A percentile compares a stretch with the other conserved stretches of the same genome.
These are phyloP conservation scores for Standfussiana lucernea DNA, from an alignment of 2,888 invertebrate genomes.

Conservation along the genomic window DNA sequence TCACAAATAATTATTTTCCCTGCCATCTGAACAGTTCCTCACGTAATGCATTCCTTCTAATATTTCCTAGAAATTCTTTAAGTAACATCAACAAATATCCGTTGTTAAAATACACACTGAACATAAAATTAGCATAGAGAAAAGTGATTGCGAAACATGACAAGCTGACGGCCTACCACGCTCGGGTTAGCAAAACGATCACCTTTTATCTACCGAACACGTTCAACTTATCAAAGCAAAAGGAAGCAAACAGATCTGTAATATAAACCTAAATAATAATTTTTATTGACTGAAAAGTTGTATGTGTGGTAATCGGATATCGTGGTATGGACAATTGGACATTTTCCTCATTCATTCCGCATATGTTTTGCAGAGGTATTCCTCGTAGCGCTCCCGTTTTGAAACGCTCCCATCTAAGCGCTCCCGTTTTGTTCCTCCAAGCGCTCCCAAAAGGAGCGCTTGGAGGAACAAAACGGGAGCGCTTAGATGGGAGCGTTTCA, in stretches of 20 bases:
- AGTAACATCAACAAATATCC: conserved; percentile 2
- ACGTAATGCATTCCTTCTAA: not conserved
- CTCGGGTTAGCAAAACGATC: conserved; percentile 44
- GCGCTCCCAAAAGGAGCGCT: too few relatives aligned
- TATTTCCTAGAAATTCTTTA: conserved; percentile 1
- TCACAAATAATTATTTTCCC: too few relatives aligned
- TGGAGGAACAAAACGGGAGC: too few relatives aligned
- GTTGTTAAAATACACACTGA: conserved; percentile 9
- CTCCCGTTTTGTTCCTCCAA: too few relatives aligned
- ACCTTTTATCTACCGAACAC: conserved; percentile 37
- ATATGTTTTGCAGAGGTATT: too few relatives aligned
- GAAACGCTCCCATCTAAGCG: too few relatives aligned
- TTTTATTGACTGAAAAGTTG: not conserved
- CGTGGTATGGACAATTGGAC: too few relatives aligned
- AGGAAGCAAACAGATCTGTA: not conserved
- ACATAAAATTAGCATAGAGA: conserved; percentile 57
- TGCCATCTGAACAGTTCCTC: not conserved
- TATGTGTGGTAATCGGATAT: not conserved
- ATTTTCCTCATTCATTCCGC: too few relatives aligned
- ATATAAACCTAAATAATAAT: not conserved
- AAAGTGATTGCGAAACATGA: conserved; percentile 55
- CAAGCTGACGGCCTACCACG: conserved; percentile 21
- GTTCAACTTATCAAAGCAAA: conserved; percentile 31
- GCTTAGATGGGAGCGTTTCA: too few relatives aligned
- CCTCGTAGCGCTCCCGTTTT: too few relatives aligned